Base-by-base conservation (phyloP, 2,888 invertebrate genomes). In the Siphonodentalium dalli region DNA sequence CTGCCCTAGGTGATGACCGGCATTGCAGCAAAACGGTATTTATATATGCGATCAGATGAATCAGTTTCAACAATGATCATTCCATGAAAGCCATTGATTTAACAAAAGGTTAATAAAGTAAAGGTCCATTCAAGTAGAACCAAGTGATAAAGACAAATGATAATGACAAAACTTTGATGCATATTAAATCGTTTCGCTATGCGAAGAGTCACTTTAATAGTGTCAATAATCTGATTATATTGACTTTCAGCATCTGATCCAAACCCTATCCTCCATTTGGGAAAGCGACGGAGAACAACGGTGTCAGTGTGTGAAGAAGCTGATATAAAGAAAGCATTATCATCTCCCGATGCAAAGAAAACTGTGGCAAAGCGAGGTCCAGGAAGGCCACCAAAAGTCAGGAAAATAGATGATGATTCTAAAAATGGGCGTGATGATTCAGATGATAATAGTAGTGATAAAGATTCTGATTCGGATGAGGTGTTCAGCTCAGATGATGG, bases 261-360 rank as follows among this genome's bases (percentile, higher is more conserved):
- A 2, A 91, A 92, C 80, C 91, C 92, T 4, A 79, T 92, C 18
- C 84, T 89, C 66, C 88, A 89, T 7, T 81, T 91, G 55, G 88
- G 89, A 27, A 91, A 91, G 79, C 85, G 91, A 65, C 87, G 90
- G 75, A 85, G 91, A 61, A 87, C 90, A 56, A 87, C 88, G 3
- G 67, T 61, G 2, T 74, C 77, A 2, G 77, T 74, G 26, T 54
- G 58, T 20, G 50, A 49, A 24, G 64, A 66, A 24, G 46, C 50
- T 3, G 21, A 29, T 18, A 21, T 28, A 20, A 38, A n/a, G n/a
- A n/a, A n/a, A n/a, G n/a, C 48, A 4, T 20, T 39, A 13, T 26
- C 44, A 2, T 29, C 38, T 18, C 46, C 49, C 2, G 39, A 34
- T 2, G 44, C 40, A 8, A 51, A 53, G 6, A 58, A 60, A 8